A percentile compares a stretch with the other conserved stretches of the same genome.
Conservation (phyloP, 2,888 invertebrate species). For the Drosophila imparisetae region DNA sequence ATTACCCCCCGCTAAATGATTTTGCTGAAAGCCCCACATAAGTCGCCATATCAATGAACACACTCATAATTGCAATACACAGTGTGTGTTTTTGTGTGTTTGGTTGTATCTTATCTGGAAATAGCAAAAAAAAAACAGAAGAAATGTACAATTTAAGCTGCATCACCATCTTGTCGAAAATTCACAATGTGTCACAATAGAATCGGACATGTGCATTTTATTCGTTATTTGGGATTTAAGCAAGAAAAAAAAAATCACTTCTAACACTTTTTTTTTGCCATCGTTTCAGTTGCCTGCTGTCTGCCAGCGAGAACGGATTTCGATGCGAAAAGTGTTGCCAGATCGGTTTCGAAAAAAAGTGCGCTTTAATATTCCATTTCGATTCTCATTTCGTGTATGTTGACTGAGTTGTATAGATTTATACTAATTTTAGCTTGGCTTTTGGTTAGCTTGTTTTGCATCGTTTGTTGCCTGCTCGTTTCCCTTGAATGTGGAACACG, state of each 20-base stretch:
- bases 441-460: neutral
- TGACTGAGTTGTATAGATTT: constrained; percentile 4
- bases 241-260: constrained; percentile 1
- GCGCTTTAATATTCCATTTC: constrained; percentile 5
- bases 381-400: constrained; percentile 2
- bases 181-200: constrained; percentile 35
- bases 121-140: neutral
- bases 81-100: constrained; percentile 26
- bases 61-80: constrained; percentile 40
- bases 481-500: constrained; percentile 40
- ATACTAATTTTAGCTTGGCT: neutral
- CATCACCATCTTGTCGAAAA: constrained; percentile 53
- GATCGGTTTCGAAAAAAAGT: constrained; percentile 13
- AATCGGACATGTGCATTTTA: constrained; percentile 35
- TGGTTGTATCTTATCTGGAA: constrained; percentile 69
- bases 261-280: constrained; percentile 2
- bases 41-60: constrained; percentile 18
- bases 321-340: constrained; percentile 12
- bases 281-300: constrained; percentile 58
- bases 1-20: constrained; percentile 24
- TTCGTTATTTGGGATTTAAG: neutral
- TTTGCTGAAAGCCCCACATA: constrained; percentile 23
- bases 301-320: constrained; percentile 52
- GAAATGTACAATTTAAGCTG: constrained; percentile 70
- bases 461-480: constrained; percentile 14